Evolutionary conservation across 23 tunicate species (phyloP), one percentile per base, ranked within the genome.

Genomic region (Trididemnum clinides): DNA sequence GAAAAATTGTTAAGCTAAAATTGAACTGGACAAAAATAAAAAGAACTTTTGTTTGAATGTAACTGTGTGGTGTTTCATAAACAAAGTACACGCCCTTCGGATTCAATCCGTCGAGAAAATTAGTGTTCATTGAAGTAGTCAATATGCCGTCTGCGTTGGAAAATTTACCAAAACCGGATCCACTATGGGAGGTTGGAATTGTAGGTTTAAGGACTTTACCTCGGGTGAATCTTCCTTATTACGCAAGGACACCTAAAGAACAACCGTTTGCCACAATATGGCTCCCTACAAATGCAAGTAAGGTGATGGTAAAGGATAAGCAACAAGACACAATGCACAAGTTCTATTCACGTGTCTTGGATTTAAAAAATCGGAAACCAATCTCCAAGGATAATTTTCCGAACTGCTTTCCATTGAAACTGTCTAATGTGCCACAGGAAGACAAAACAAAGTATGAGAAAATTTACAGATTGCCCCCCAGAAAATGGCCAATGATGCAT

Each of bases 201-300:
- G 37, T 28, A 49, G 96, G 96, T 18, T 51, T 73, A 2, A 63
- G 96, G 34, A 50, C 29, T 4, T 71, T 91, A 64, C 96, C 91
- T n/a, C 64, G 74, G 26, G 39, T 73, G 0, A 82, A 87, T 7
- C 39, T 86, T 26, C 33, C 72, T 19, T 91, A 91, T 51, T 86
- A 76, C 34, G 96, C 87, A 26, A 58, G 96, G 33, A 57, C 96
- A n/a, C 96, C 96, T 33, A 87, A 87, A 64, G 34, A 37, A 2
- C 64, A 87, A 39, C 84, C 91, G 4, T 91, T 91, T 62, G 58
- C 36, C 12, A 87, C 91, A 7, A 86, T 91, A 20, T 91, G 96
- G 96, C 69, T 82, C 51, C 96, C 96, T 1, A 76, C 82, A 71
- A 91, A 91, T 78, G 91, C 87, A 6, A 87, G 96, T 64, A 87